Evolutionary conservation across 2,113 vertebrate genomes (phyloP), one percentile per base, ranked within the genome.

Genomic region (Aldabrachelys gigantea): DNA sequence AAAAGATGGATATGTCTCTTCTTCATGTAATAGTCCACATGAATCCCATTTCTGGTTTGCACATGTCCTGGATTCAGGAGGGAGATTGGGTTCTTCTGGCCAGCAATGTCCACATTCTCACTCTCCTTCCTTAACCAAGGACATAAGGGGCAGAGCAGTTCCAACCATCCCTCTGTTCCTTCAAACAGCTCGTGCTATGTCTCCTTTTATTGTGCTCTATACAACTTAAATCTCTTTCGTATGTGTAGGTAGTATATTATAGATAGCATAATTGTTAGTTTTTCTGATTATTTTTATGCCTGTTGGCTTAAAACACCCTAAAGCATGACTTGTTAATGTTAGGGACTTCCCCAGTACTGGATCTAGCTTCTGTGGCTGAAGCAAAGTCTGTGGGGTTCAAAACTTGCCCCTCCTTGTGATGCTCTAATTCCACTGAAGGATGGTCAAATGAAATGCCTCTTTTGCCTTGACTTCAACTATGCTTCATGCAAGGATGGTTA

Each of bases 281-380:
- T 12, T 65, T 3, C 76, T 38, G 27, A 35, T 81, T 87, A 10
- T 82, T 89, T 95, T 87, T 92, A 1, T n/a, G 22, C 85, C 54
- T 95, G 27, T n/a, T 5, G 0, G 4, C 50, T 90, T 88, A 1
- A 96, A 50, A 83, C 83, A 50, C 69, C 57, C 62, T 16, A 65
- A 52, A 76, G 5, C 22, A 50, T 44, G 24, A 57, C 1, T 1
- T 86, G 31, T 47, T 78, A 54, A 27, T 52, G 22, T 75, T 78
- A 81, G 16, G 22, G 76, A n/a, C 31, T 93, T 89, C 94, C 31
- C 0, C 1, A 2, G 0, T 75, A 85, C 27, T 1, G 0, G 0
- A 69, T 59, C 53, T 35, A 31, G 31, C 62, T 85, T 93, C 44
- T 53, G 41, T 90, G 80, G 6, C 69, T 91, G 54, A 85, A 90